phyloP scores from a whole-genome alignment of 2,888 invertebrate genomes.

The Nomada lathburiana region DNA sequence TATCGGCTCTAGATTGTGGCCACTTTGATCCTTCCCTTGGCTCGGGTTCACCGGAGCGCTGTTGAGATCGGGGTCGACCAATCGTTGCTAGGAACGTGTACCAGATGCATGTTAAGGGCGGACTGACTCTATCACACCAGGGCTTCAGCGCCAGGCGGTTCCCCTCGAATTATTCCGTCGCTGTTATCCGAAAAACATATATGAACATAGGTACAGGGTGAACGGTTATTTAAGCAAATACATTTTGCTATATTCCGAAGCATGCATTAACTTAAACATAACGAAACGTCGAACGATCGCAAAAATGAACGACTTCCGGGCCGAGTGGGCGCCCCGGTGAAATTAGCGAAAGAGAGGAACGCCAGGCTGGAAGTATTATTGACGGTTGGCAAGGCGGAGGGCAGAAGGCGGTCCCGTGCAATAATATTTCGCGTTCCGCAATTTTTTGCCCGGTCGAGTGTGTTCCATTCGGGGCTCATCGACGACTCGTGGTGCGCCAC shows the following conservation, averaged over 20 bases:
- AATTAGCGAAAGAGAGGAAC: slow-evolving; percentile 41
- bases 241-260: too few species aligned
- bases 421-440: slow-evolving; percentile 77
- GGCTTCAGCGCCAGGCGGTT: background rate
- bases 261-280: too few species aligned
- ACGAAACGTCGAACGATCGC: background rate
- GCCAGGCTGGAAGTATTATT: slow-evolving; percentile 50
- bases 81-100: background rate
- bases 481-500: slow-evolving; percentile 74
- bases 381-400: slow-evolving; percentile 39
- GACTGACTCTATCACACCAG: background rate
- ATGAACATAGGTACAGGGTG: too few species aligned
- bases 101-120: background rate
- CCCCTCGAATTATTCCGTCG: too few species aligned
- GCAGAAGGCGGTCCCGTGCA: slow-evolving; percentile 65
- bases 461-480: slow-evolving; percentile 75
- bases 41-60: background rate
- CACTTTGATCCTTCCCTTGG: background rate
- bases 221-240: too few species aligned
- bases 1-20: slow-evolving; percentile 3
- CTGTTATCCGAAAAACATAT: too few species aligned
- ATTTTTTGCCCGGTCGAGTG: slow-evolving; percentile 76
- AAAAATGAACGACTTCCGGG: slow-evolving; percentile 20
- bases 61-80: background rate
- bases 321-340: slow-evolving; percentile 29